Evolutionary conservation across 2,888 invertebrate species (phyloP).

Genomic region (Ditylenchus weischeri): DNA sequence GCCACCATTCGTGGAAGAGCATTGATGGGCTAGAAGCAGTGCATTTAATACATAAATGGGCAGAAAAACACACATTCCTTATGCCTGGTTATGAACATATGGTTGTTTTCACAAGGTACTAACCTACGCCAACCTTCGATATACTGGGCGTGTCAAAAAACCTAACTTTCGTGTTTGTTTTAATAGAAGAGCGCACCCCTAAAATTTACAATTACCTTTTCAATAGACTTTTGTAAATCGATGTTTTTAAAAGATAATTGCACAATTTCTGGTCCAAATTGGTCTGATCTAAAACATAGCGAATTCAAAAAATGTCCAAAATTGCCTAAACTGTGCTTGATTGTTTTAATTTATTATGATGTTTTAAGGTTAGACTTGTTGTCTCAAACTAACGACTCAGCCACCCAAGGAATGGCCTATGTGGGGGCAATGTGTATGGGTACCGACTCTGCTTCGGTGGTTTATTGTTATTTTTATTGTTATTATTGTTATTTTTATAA

Average conservation of each 20-base stretch:
- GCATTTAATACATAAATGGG: conserved; percentile 33
- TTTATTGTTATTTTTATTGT: too few relatives aligned
- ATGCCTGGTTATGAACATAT: conserved; percentile 47
- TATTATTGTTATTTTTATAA: too few relatives aligned
- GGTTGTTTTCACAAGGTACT: conserved; percentile 39
- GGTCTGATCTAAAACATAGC: too few relatives aligned
- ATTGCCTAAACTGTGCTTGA: neutral
- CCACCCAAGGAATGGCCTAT: conserved; percentile 58
- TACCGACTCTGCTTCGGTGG: conserved; percentile 51
- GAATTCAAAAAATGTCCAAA: too few relatives aligned
- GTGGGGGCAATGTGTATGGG: conserved; percentile 52
- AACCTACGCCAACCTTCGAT: too few relatives aligned
- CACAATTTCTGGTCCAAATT: too few relatives aligned
- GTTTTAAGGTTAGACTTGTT: conserved; percentile 44
- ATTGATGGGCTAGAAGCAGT: conserved; percentile 28
- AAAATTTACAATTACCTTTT: too few relatives aligned
- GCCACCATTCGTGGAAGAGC: conserved; percentile 1
- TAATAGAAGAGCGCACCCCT: neutral
- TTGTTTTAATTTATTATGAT: neutral
- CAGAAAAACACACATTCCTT: conserved; percentile 33
- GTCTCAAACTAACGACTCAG: conserved; percentile 43
- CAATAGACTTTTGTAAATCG: too few relatives aligned
- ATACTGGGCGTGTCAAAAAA: too few relatives aligned
- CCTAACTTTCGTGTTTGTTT: too few relatives aligned
- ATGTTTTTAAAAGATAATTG: too few relatives aligned